Evolutionary conservation across 2,113 vertebrate genomes (phyloP), one percentile per base, ranked within the genome.

Genomic region (Myiagra hebetior): DNA sequence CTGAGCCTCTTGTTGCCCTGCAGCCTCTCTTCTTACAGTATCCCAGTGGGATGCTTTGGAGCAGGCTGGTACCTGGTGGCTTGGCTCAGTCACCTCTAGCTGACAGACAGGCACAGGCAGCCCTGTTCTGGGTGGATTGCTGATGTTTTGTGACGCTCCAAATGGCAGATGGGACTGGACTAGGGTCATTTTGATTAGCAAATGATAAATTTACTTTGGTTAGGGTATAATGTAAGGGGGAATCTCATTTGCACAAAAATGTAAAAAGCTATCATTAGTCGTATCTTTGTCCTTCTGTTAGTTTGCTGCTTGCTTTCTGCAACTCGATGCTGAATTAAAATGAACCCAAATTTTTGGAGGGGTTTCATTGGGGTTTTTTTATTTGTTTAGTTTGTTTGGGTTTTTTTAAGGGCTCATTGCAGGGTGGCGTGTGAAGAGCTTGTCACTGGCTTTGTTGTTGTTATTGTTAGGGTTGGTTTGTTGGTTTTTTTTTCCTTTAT

Each of bases 381-480:
- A 22, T 47, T 57, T 50, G 46, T 44, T 86, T 68, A 33, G 35
- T 62, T 80, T 68, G 62, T 75, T 87, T 62, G 42, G 31, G 19
- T 9, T 19, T 39, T 75, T 72, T 41, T 21, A 39, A 75, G 49
- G 31, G 56, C 64, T 72, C 24, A 10, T 67, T 77, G 56, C 73
- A 24, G 87, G 49, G 52, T 49, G 47, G 4, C 22, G 18, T 67
- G 68, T 79, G 87, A 95, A 56, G 87, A 91, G 89, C 67, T 91
- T 91, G 85, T 95, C 73, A 79, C 65, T 87, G 68, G 41, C 70
- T 92, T 93, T 76, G 63, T 78, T 92, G 41, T 91, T 93, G 59
- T 69, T 95, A 76, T 80, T 84, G 75, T 74, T 87, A 68, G 74
- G 23, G 52, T 37, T 89, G 64, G n/a, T 65, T 85, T 85, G 33